These are phyloP conservation scores for Hemibagrus wyckioides DNA, from an alignment of 2,113 vertebrate genomes.

Conservation along the genomic window DNA sequence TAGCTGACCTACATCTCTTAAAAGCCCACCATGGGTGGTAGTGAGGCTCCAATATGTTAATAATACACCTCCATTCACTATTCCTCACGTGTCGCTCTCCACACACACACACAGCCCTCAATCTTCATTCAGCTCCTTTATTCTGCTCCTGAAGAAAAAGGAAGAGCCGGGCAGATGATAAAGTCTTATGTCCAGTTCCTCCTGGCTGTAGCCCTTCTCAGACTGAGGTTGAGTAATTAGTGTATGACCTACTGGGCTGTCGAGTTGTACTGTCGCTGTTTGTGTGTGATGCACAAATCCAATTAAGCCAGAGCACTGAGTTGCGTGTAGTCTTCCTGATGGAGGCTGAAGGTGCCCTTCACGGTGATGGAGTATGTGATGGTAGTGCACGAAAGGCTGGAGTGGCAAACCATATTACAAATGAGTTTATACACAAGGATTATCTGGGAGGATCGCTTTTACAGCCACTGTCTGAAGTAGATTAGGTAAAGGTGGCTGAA, in stretches of 20 bases:
- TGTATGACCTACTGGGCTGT: conserved; percentile 52
- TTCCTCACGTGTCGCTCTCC: background rate
- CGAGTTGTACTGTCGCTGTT: conserved; percentile 51
- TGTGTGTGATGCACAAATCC: conserved; percentile 56
- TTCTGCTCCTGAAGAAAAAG: conserved; percentile 42
- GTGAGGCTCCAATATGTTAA: conserved; percentile 1
- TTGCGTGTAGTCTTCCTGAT: conserved; percentile 29
- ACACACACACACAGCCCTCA: background rate
- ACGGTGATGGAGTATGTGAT: conserved; percentile 43
- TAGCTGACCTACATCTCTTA: conserved; percentile 40
- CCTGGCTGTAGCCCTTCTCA: conserved; percentile 1
- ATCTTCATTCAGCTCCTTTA: conserved; percentile 2
- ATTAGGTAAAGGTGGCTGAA: conserved; percentile 69
- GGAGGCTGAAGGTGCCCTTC: conserved; percentile 55
- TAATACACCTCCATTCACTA: conserved; percentile 18
- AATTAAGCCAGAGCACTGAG: conserved; percentile 47
- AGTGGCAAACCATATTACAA: conserved; percentile 40
- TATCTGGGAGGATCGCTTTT: conserved; percentile 62
- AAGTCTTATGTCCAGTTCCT: conserved; percentile 41
- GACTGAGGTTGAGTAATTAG: conserved; percentile 52
- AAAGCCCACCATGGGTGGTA: conserved; percentile 14
- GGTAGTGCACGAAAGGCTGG: conserved; percentile 17
- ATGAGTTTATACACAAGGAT: conserved; percentile 70
- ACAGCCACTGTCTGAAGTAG: conserved; percentile 56
- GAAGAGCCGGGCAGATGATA: conserved; percentile 36